Evolutionary conservation across 2,797 vertebrate species (phyloP), one percentile per base, ranked within the genome.

Genomic region (Pelochelys cantorii): DNA sequence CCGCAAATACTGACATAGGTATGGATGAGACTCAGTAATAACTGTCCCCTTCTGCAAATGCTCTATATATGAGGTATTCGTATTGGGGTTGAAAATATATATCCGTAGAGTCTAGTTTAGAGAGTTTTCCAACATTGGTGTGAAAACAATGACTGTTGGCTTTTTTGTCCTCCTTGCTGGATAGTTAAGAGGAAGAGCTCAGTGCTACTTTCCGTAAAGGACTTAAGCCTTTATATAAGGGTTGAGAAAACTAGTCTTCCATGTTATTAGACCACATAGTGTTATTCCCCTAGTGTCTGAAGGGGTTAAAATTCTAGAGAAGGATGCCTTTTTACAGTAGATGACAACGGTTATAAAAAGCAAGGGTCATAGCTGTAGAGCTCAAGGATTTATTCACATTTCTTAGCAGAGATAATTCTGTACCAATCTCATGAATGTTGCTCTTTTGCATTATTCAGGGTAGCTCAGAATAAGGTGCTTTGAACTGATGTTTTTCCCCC

Each of bases 361-460:
- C 53, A 92, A 79, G 56, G 3, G 59, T 77, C 78, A 82, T 8
- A 54, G 4, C 84, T 89, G 88, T 86, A 92, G 93, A 95, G 93
- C 92, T 75, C 31, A 85, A 75, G 20, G 18, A 14, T 59, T 25
- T 71, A 90, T 87, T 95, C 79, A 84, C 27, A 65, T 27, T 93
- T 95, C 89, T 91, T 79, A 81, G 84, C 84, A 93, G 77, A 83
- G 42, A 87, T 81, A 94, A 91, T 80, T 89, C 77, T 88, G 53
- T 54, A 34, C 75, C 68, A 93, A n/a, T 77, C 55, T 91, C 37
- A 81, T 42, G 85, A 90, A 96, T 77, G 81, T 81, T 94, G 20
- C 80, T 96, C 87, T 94, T 79, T 81, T 97, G 79, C 82, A 92
- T 97, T 97, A 96, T 96, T 97, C 93, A 95, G 56, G 62, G 25